Percentiles rank a stretch among this genome's conserved stretches.
phyloP scores from a whole-genome alignment of 2,888 invertebrate genomes.

The Biston betularia region DNA sequence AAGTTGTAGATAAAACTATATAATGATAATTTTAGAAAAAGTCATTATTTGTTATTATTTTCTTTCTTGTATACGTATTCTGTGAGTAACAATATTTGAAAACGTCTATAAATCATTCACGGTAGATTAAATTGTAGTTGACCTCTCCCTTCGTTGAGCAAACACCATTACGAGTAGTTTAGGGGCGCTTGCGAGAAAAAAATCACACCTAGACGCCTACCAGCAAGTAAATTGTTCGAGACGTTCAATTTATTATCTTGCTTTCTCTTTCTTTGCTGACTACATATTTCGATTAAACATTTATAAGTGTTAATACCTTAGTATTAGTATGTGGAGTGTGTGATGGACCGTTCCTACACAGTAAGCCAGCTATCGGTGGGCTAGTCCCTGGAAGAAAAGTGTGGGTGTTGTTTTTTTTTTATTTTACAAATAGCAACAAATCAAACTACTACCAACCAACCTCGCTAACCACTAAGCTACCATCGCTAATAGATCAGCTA shows the following conservation, averaged over 20 bases:
- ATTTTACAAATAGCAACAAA: too few species aligned
- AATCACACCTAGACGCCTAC: slow-evolving; percentile 55
- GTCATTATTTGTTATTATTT: slow-evolving; percentile 18
- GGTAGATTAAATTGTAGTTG: slow-evolving; percentile 83
- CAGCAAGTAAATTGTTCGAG: slow-evolving; percentile 32
- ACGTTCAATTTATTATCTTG: slow-evolving; percentile 44
- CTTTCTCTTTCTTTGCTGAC: slow-evolving; percentile 18
- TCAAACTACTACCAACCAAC: too few species aligned
- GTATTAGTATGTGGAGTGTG: too few species aligned
- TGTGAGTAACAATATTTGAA: slow-evolving; percentile 61
- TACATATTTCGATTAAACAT: background rate
- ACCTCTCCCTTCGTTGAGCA: slow-evolving; percentile 77
- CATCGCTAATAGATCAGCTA: too few species aligned
- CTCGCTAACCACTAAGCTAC: too few species aligned
- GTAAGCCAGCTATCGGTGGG: too few species aligned
- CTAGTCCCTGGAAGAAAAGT: too few species aligned
- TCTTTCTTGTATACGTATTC: slow-evolving; percentile 31
- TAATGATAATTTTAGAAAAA: background rate
- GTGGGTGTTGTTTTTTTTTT: too few species aligned
- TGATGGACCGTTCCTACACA: too few species aligned
- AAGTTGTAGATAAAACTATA: slow-evolving; percentile 10
- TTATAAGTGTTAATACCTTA: background rate
- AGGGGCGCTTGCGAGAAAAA: slow-evolving; percentile 66
- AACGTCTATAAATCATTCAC: slow-evolving; percentile 83
- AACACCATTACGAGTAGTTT: slow-evolving; percentile 77